Conservation (phyloP, 2,113 vertebrate species). For the Strix uralensis region DNA sequence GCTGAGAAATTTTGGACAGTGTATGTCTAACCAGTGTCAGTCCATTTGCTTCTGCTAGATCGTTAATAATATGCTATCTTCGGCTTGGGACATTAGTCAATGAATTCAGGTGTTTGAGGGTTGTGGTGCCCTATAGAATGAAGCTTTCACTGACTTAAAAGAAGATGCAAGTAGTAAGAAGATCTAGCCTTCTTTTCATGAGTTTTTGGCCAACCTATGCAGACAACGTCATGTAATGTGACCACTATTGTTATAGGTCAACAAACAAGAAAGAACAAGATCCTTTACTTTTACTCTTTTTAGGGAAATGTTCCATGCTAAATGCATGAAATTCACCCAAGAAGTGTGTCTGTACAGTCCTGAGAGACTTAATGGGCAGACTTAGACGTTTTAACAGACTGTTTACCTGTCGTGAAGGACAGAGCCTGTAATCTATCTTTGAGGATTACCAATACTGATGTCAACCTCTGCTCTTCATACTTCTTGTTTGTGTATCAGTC, state of each 20-base stretch:
- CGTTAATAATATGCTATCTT: neutral
- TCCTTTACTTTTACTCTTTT: neutral
- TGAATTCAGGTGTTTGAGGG: neutral
- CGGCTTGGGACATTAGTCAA: neutral
- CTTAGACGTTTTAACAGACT: neutral
- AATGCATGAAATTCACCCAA: neutral
- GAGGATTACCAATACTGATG: neutral
- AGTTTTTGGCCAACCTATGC: neutral
- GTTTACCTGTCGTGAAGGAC: neutral
- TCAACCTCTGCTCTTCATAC: neutral
- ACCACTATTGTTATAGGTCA: neutral
- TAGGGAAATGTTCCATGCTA: neutral
- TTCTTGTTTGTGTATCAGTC: neutral
- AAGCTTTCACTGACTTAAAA: neutral
- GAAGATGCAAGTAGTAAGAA: neutral
- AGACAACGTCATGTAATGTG: neutral
- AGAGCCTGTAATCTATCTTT: neutral
- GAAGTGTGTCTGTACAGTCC: neutral
- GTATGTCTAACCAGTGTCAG: neutral
- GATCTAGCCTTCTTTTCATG: neutral
- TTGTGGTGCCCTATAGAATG: neutral
- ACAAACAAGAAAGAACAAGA: neutral
- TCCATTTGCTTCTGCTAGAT: neutral
- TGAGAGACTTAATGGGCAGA: neutral
- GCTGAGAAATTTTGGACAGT: neutral